Conservation (phyloP, 2,888 invertebrate species). For the Chydorus sphaericus region DNA sequence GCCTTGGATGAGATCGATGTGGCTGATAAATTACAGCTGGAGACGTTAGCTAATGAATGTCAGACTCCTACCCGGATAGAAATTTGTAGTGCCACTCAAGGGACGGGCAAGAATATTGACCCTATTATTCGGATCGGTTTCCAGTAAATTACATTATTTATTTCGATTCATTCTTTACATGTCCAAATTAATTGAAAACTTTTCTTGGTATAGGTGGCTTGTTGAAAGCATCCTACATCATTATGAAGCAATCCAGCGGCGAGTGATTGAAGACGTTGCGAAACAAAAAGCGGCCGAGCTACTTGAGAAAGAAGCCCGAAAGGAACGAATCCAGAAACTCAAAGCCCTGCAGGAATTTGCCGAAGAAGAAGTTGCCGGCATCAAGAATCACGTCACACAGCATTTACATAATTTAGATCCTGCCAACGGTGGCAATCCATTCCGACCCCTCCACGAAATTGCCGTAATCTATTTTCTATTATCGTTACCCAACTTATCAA, state of each 20-base stretch:
- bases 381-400: no score
- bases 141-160: no score
- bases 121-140: constrained; percentile 51
- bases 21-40: constrained; percentile 58
- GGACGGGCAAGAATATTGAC: constrained; percentile 41
- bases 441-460: constrained; percentile 11
- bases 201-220: constrained; percentile 38
- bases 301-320: constrained; percentile 34
- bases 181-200: neutral
- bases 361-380: neutral
- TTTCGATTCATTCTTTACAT: neutral
- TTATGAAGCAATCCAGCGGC: constrained; percentile 44
- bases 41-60: constrained; percentile 55
- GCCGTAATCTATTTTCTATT: neutral
- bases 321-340: constrained; percentile 29
- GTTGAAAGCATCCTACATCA: constrained; percentile 49
- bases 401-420: no score
- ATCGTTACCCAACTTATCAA: no score
- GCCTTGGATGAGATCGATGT: constrained; percentile 72
- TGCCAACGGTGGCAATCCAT: constrained; percentile 3
- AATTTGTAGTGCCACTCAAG: constrained; percentile 29
- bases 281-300: constrained; percentile 34
- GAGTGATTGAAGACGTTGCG: constrained; percentile 45
- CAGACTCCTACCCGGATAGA: constrained; percentile 69
- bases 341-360: neutral